A percentile compares a stretch with the other conserved stretches of the same genome.
Evolutionary conservation across 2,797 vertebrate genomes (phyloP).

Genomic region (Phaenicophaeus curvirostris): DNA sequence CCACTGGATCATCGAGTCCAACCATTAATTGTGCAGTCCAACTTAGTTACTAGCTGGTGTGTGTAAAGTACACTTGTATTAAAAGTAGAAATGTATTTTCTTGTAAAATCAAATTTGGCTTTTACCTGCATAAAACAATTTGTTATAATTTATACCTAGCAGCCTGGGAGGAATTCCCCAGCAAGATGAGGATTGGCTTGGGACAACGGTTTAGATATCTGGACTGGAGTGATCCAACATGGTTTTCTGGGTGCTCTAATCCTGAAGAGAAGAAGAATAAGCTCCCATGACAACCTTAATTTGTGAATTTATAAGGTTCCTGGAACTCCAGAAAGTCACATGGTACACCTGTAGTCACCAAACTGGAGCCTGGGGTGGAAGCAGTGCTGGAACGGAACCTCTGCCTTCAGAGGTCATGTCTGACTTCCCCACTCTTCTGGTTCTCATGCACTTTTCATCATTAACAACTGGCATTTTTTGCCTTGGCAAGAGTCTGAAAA

Average conservation of each 20-base stretch:
- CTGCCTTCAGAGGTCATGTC: not conserved
- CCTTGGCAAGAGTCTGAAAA: not conserved
- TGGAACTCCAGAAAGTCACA: not conserved
- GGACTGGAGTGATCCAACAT: not conserved
- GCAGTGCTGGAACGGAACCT: not conserved
- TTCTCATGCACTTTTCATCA: not conserved
- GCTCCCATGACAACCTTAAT: not conserved
- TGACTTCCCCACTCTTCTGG: not conserved
- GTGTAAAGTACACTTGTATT: not conserved
- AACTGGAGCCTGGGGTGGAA: not conserved
- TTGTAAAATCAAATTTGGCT: not conserved
- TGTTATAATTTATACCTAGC: not conserved
- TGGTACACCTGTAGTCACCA: not conserved
- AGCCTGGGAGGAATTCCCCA: not conserved
- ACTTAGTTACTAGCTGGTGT: not conserved
- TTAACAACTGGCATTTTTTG: not conserved
- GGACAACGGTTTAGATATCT: not conserved
- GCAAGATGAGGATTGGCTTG: not conserved
- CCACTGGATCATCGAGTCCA: too few species aligned
- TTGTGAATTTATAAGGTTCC: not conserved
- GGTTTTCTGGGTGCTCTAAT: not conserved
- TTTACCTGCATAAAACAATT: not conserved
- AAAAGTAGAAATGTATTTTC: not conserved
- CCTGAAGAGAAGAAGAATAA: not conserved
- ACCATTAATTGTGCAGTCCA: too few species aligned